Conservation (phyloP, 2,888 invertebrate species). For the Poecilus cupreus region DNA sequence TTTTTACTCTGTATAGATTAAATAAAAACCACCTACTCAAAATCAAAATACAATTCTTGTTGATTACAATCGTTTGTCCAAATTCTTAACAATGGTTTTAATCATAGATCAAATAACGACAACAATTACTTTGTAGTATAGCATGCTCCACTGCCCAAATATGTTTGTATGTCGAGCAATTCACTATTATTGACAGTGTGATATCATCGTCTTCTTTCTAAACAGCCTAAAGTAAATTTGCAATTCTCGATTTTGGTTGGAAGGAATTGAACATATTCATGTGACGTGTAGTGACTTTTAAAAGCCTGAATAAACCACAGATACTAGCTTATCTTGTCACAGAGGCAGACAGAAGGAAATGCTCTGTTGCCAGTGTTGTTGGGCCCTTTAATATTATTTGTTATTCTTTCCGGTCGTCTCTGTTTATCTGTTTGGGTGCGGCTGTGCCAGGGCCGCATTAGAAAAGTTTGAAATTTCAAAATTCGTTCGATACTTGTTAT, state of each 20-base stretch:
- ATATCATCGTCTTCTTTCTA: not conserved
- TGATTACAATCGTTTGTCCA: not conserved
- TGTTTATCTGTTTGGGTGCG: constrained; percentile 50
- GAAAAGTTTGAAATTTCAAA: too few relatives aligned
- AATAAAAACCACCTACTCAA: not conserved
- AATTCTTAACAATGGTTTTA: constrained; percentile 14
- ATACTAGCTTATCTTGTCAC: constrained; percentile 23
- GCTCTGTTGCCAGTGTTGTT: constrained; percentile 26
- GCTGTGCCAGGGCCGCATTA: constrained; percentile 11
- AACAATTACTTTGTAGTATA: constrained; percentile 16
- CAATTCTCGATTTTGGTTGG: not conserved
- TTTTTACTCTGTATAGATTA: too few relatives aligned
- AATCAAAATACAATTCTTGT: not conserved
- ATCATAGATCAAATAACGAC: not conserved
- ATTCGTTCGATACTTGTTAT: too few relatives aligned
- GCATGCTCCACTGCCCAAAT: constrained; percentile 13
- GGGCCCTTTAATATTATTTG: constrained; percentile 50
- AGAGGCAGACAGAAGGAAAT: constrained; percentile 42
- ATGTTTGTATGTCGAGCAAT: constrained; percentile 31
- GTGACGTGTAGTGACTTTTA: constrained; percentile 9
- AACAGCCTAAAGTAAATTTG: not conserved
- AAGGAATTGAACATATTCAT: constrained; percentile 1
- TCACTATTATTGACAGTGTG: not conserved
- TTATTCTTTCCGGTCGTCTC: constrained; percentile 51
- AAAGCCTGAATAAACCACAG: constrained; percentile 10